Conservation (phyloP, 1,140 invertebrate species). For the Drosophila navojoa region DNA sequence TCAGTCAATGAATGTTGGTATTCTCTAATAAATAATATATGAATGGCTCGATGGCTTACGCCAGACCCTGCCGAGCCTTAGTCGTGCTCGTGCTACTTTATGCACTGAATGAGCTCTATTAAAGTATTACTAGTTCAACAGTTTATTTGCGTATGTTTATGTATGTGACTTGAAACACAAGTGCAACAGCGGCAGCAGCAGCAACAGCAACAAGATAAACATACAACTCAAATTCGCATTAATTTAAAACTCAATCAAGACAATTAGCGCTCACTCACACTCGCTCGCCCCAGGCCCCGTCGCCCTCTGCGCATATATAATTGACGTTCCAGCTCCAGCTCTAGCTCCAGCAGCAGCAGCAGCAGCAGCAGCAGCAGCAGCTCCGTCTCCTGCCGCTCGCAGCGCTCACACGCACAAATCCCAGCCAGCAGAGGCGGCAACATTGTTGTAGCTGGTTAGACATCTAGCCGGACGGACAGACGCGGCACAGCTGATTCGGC, state of each 20-base stretch:
- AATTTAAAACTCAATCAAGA: conserved; percentile 82
- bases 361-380: background rate
- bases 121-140: conserved; percentile 33
- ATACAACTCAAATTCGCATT: conserved; percentile 76
- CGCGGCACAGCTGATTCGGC: conserved; percentile 58
- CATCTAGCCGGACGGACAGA: conserved; percentile 35
- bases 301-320: conserved; percentile 23
- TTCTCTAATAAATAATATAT: too few species aligned
- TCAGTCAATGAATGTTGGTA: too few species aligned
- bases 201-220: conserved; percentile 20
- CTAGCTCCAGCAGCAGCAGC: background rate
- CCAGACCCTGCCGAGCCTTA: conserved; percentile 11
- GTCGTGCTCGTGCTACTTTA: background rate
- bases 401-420: conserved; percentile 34
- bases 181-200: background rate
- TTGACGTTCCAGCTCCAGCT: conserved; percentile 1
- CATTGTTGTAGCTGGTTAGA: conserved; percentile 61
- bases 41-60: too few species aligned
- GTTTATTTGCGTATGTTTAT: background rate
- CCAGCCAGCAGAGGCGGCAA: conserved; percentile 48
- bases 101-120: conserved; percentile 20
- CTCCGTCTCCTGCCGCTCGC: conserved; percentile 4
- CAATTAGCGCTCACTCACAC: conserved; percentile 71
- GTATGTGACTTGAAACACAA: conserved; percentile 31
- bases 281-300: conserved; percentile 8